phyloP scores from a whole-genome alignment of 2,113 vertebrate species.

The Heloderma charlesbogerti region DNA sequence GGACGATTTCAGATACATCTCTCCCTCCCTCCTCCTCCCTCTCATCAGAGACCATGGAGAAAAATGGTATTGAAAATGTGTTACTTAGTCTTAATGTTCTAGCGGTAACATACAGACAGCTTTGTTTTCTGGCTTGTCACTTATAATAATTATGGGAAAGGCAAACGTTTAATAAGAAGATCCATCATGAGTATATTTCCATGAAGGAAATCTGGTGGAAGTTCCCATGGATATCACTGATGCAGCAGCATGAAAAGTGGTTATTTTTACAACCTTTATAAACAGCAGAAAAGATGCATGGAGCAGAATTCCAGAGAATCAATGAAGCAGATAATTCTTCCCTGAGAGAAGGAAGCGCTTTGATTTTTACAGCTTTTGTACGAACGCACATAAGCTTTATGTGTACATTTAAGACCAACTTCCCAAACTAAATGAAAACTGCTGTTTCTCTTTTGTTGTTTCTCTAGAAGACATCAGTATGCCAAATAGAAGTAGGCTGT shows the following conservation, averaged over 20 bases:
- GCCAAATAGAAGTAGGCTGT: slow-evolving; percentile 1
- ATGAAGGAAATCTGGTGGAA: slow-evolving; percentile 4
- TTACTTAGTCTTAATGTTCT: not conserved
- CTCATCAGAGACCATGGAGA: slow-evolving; percentile 23
- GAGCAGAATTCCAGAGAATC: slow-evolving; percentile 30
- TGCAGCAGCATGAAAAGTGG: slow-evolving; percentile 11
- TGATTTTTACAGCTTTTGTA: slow-evolving; percentile 9
- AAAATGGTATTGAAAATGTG: not conserved
- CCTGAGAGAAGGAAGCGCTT: not conserved
- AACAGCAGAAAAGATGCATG: not conserved
- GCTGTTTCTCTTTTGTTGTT: slow-evolving; percentile 2
- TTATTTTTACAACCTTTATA: slow-evolving; percentile 20
- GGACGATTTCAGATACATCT: not conserved
- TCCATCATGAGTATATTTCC: not conserved
- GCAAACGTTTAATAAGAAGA: slow-evolving; percentile 1
- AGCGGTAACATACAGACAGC: not conserved
- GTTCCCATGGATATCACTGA: not conserved
- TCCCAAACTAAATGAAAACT: slow-evolving; percentile 1
- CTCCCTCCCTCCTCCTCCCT: not conserved
- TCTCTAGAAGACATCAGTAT: not conserved
- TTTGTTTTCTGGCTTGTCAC: not conserved
- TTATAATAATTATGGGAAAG: slow-evolving; percentile 23
- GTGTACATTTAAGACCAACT: not conserved
- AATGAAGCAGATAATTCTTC: slow-evolving; percentile 21
- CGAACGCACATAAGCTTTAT: not conserved